phyloP scores from a whole-genome alignment of 2,113 vertebrate genomes.

The Paradisaea rubra region DNA sequence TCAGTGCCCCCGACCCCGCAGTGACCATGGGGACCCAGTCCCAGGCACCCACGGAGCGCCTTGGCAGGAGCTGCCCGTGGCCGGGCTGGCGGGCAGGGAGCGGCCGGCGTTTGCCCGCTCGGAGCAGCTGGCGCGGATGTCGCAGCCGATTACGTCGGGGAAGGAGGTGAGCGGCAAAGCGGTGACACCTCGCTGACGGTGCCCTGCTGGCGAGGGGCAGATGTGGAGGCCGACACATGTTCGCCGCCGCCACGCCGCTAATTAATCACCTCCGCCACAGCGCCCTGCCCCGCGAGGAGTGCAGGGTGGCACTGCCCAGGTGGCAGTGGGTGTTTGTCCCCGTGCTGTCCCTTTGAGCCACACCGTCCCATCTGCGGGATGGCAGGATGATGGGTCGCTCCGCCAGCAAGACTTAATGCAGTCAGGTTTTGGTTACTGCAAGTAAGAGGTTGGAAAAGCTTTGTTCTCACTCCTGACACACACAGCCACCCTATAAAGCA shows the following conservation, averaged over 20 bases:
- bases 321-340: not conserved
- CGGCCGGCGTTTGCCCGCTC: not conserved
- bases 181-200: slow-evolving; percentile 41
- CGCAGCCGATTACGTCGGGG: slow-evolving; percentile 64
- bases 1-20: not conserved
- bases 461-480: fast-evolving
- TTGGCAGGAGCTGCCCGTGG: not conserved
- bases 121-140: slow-evolving; percentile 68
- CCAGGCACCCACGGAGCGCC: fast-evolving
- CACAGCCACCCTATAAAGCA: fast-evolving
- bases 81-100: not conserved
- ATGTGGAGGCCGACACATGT: slow-evolving; percentile 60
- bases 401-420: fast-evolving
- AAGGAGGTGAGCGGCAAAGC: slow-evolving; percentile 42
- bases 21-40: fast-evolving
- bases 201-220: slow-evolving; percentile 65
- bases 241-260: not conserved
- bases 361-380: fast-evolving
- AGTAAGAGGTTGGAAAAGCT: not conserved
- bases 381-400: fast-evolving
- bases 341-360: fast-evolving
- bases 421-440: not conserved
- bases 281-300: not conserved
- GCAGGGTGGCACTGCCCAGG: not conserved
- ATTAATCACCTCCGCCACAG: slow-evolving; percentile 67